phyloP scores from a whole-genome alignment of 2,113 vertebrate genomes.

The Boleophthalmus pectinirostris region DNA sequence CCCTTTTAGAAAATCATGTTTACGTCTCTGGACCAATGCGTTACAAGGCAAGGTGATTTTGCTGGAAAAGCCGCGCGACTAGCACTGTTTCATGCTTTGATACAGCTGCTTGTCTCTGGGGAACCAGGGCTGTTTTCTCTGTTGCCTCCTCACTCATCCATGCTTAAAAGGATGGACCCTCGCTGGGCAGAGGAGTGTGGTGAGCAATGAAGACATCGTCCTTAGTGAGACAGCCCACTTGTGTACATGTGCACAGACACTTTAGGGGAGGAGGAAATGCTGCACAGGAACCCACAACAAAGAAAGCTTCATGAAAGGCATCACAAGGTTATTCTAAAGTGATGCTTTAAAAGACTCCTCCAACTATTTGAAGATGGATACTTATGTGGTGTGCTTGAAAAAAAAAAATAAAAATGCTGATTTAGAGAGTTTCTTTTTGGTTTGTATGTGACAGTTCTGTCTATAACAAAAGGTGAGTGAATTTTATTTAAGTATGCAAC shows the following conservation, averaged over 20 bases:
- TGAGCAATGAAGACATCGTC: slow-evolving; percentile 66
- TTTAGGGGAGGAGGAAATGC: slow-evolving; percentile 28
- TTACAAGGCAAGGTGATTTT: slow-evolving; percentile 62
- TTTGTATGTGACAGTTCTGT: slow-evolving; percentile 20
- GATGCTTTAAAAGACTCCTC: slow-evolving; percentile 50
- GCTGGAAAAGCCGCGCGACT: slow-evolving; percentile 55
- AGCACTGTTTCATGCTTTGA: slow-evolving; percentile 52
- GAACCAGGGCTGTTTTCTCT: slow-evolving; percentile 61
- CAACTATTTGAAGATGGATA: slow-evolving; percentile 56
- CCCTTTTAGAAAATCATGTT: slow-evolving; percentile 28
- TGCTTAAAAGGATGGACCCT: slow-evolving; percentile 66
- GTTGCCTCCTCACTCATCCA: slow-evolving; percentile 55
- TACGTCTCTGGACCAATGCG: slow-evolving; percentile 17
- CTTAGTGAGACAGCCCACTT: slow-evolving; percentile 48
- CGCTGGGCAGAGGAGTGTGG: slow-evolving; percentile 52
- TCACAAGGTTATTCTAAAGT: slow-evolving; percentile 69
- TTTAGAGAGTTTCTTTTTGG: slow-evolving; percentile 39
- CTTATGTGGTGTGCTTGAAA: slow-evolving; percentile 44
- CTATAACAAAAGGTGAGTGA: slow-evolving; percentile 8
- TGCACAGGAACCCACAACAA: slow-evolving; percentile 49
- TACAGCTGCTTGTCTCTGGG: slow-evolving; percentile 58
- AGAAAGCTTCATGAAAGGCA: slow-evolving; percentile 63
- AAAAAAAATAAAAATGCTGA: slow-evolving; percentile 40
- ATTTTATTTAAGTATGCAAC: slow-evolving; percentile 5
- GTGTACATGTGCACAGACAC: slow-evolving; percentile 53